phyloP scores from a whole-genome alignment of 2,113 vertebrate genomes.

The Andinoacara biseriatus region DNA sequence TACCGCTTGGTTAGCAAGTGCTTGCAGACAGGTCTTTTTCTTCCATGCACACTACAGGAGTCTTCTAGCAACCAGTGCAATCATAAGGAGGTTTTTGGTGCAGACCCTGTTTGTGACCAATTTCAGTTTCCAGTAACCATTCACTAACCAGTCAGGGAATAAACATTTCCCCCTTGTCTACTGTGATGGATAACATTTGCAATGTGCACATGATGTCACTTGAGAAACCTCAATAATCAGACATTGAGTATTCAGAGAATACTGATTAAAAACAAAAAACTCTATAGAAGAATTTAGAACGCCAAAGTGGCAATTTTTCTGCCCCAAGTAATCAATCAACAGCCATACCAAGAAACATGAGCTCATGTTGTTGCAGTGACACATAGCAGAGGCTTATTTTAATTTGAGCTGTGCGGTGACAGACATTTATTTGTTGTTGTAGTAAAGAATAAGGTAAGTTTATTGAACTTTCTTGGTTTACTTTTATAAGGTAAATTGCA shows the following conservation, averaged over 20 bases:
- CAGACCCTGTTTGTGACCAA: no score
- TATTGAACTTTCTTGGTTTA: neutral
- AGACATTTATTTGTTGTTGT: neutral
- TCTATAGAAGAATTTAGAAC: neutral
- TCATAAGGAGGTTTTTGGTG: neutral
- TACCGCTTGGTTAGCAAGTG: neutral
- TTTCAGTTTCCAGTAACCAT: no score
- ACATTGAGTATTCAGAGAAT: neutral
- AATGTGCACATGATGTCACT: neutral
- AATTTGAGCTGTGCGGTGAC: neutral
- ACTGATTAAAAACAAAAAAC: neutral
- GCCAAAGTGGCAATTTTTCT: neutral
- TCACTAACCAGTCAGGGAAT: neutral
- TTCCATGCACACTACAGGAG: neutral
- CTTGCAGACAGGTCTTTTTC: neutral
- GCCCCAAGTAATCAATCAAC: neutral
- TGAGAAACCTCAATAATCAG: neutral
- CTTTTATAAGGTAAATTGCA: neutral
- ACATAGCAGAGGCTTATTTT: neutral
- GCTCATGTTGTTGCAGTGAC: neutral
- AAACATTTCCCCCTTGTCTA: neutral
- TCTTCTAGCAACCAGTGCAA: neutral
- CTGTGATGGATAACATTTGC: neutral
- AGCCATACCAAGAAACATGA: neutral
- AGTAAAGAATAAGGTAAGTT: neutral